Evolutionary conservation across 2,888 invertebrate genomes (phyloP).

Genomic region (Pyralis farinalis): DNA sequence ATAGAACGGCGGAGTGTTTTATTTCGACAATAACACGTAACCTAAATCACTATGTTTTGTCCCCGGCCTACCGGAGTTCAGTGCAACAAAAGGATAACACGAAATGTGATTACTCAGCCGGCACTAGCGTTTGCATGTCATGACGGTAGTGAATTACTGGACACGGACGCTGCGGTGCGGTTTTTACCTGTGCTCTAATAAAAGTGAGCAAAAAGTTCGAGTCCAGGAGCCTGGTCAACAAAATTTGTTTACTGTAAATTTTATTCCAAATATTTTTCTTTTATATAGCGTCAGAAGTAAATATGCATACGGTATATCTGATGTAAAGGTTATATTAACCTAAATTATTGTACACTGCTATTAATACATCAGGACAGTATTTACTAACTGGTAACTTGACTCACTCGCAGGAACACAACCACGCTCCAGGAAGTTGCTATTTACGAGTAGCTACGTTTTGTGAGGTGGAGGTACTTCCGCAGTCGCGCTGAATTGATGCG

Average conservation of each 20-base stretch:
- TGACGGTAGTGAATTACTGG: constrained; percentile 61
- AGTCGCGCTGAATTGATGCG: no score
- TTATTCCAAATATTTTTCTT: background rate
- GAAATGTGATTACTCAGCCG: constrained; percentile 72
- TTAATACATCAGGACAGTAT: no score
- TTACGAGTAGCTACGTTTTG: no score
- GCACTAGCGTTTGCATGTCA: constrained; percentile 59
- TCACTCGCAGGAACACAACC: no score
- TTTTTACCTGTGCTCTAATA: constrained; percentile 60
- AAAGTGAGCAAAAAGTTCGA: constrained; percentile 59
- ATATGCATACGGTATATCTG: no score
- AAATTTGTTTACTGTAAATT: no score
- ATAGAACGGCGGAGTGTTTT: constrained; percentile 22
- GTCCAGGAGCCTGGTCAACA: constrained; percentile 15
- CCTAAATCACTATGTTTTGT: constrained; percentile 61
- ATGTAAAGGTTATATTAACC: no score
- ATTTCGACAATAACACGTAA: constrained; percentile 35
- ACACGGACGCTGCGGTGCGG: constrained; percentile 27
- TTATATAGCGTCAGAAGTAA: no score
- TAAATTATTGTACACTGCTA: no score
- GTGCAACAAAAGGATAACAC: constrained; percentile 64
- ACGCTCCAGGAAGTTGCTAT: no score
- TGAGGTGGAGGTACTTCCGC: no score
- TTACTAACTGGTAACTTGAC: no score
- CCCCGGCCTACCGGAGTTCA: constrained; percentile 35